Evolutionary conservation across 2,888 invertebrate genomes (phyloP), one percentile per base, ranked within the genome.

Genomic region (Caenorhabditis parvicauda): DNA sequence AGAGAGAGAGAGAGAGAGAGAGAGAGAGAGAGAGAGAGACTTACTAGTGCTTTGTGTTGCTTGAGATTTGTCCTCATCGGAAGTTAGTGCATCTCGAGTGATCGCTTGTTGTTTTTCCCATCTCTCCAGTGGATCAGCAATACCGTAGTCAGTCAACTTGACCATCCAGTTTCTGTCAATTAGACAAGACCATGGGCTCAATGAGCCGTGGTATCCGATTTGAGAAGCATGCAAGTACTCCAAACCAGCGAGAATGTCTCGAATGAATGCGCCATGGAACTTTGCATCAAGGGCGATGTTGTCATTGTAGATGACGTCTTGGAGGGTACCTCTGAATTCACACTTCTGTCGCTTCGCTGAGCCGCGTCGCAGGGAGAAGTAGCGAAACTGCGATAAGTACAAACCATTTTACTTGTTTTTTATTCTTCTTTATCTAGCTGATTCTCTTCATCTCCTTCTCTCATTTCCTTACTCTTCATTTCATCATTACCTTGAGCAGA

Each of bases 71-170:
- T 77, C 77, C 46, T 77, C 77, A 7, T 75, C 71, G 2, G 49
- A 41, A 32, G 54, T 54, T 24, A 77, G 47, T 6, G 62, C 55
- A 39, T 67, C 72, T 14, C 72, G 61, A 2, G 56, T 62, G 27
- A 77, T 72, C 19, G 67, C 44, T 39, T 73, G 75, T 29, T 73
- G 63, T 51, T 79, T 79, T 38, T 75, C 73, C 79, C 79, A 79
- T 32, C 79, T 62, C 44, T 79, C 79, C 19, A 79, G 53, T 6
- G 75, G 74, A 47, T 75, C 79, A 12, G 76, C 73, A 32, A 78
- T 64, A 32, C 72, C 73, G 50, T 70, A 73, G 52, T 73, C 73
- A 0, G 73, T 71, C 46, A 73, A 53, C 32, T 71, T 71, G 28
- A 73, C 46, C 70, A 68, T 73, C 73, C 73, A 73, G 44, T 71